Conservation (phyloP, 2,797 vertebrate genomes). For the Apogon hyalosoma region DNA sequence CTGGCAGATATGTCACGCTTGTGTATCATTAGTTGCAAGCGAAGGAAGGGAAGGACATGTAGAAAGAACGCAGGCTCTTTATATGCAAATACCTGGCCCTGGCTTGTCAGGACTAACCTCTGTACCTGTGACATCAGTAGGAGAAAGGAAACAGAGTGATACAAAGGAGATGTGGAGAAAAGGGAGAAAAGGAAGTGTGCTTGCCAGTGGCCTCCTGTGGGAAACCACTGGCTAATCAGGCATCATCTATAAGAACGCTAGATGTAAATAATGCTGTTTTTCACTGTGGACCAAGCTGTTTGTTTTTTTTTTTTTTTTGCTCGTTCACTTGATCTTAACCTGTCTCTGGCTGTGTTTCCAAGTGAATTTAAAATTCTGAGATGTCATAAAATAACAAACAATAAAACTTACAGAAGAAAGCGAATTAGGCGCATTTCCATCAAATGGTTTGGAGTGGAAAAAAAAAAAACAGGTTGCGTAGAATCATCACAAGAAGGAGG, state of each 20-base stretch:
- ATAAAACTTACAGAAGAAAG: no score
- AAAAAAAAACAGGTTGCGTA: no score
- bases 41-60: constrained; percentile 53
- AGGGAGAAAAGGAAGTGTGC: constrained; percentile 11
- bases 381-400: no score
- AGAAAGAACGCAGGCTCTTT: constrained; percentile 64
- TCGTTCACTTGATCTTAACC: constrained; percentile 16
- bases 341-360: background rate
- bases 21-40: constrained; percentile 67
- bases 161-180: constrained; percentile 32
- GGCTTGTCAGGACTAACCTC: constrained; percentile 77
- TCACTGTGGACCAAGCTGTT: constrained; percentile 5
- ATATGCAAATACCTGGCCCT: constrained; percentile 76
- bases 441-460: no score
- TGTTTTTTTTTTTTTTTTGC: constrained; percentile 7
- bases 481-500: no score
- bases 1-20: constrained; percentile 60
- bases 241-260: constrained; percentile 25
- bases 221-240: constrained; percentile 36
- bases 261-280: constrained; percentile 42
- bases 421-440: no score
- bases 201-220: constrained; percentile 32
- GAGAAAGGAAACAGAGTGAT: constrained; percentile 59
- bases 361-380: no score
- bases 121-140: constrained; percentile 73